Conservation (phyloP, 2,113 vertebrate species). For the Leptodactylus fuscus region DNA sequence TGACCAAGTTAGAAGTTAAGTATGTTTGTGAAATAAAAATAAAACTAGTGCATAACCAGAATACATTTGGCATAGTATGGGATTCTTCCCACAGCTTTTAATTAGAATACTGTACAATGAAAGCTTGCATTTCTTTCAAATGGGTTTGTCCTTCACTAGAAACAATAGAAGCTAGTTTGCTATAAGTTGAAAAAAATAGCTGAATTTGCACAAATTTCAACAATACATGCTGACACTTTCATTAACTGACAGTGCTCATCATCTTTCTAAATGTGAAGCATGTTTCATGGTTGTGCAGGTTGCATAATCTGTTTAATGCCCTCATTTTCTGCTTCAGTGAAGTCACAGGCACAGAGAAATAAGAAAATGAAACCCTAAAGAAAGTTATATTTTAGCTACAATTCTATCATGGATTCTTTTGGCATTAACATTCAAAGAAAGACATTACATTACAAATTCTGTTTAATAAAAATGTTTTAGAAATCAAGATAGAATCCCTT, state of each 20-base stretch:
- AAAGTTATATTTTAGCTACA: conserved; percentile 49
- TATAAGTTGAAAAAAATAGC: background rate
- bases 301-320: conserved; percentile 59
- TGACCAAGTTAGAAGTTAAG: too few species aligned
- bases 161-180: background rate
- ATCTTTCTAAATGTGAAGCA: conserved; percentile 56
- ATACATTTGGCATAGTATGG: too few species aligned
- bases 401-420: conserved; percentile 45
- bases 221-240: conserved; percentile 65
- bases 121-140: too few species aligned
- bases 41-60: too few species aligned
- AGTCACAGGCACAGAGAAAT: conserved; percentile 36
- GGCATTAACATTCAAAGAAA: conserved; percentile 28
- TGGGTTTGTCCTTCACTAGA: background rate
- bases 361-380: conserved; percentile 38
- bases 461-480: conserved; percentile 32
- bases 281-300: conserved; percentile 58
- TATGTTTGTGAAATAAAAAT: too few species aligned
- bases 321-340: conserved; percentile 59
- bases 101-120: too few species aligned
- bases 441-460: conserved; percentile 24
- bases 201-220: conserved; percentile 55
- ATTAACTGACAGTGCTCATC: conserved; percentile 68
- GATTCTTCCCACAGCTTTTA: too few species aligned
- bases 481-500: conserved; percentile 23